Evolutionary conservation across 2,113 vertebrate genomes (phyloP).

Genomic region (Oreotrochilus melanogaster): DNA sequence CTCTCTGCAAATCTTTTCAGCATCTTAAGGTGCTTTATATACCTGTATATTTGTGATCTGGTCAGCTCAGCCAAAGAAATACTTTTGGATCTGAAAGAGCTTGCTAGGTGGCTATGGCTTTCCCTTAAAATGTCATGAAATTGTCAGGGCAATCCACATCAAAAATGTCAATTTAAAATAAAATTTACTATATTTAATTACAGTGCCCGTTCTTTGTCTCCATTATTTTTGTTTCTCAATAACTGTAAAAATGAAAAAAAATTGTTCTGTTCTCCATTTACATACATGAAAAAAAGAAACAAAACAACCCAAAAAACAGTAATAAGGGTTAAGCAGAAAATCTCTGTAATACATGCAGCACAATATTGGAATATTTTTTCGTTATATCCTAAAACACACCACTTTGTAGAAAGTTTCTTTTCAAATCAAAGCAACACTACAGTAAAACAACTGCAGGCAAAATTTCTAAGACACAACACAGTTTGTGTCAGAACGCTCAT

Average conservation of each 20-base stretch:
- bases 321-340: conserved; percentile 43
- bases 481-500: conserved; percentile 70
- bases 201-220: not conserved
- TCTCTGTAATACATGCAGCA: not conserved
- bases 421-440: conserved; percentile 53
- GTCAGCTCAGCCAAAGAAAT: conserved; percentile 14
- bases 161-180: not conserved
- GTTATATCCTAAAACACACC: conserved; percentile 24
- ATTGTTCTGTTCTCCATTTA: not conserved
- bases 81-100: not conserved
- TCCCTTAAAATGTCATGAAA: not conserved
- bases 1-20: not conserved
- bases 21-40: conserved; percentile 8
- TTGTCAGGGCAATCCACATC: not conserved
- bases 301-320: not conserved
- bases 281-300: not conserved
- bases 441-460: conserved; percentile 72
- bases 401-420: conserved; percentile 51
- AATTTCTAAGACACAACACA: conserved; percentile 42
- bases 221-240: conserved; percentile 21
- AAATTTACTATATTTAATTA: not conserved
- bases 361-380: not conserved
- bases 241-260: conserved; percentile 42
- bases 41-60: not conserved
- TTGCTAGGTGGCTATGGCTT: not conserved